Conservation (phyloP, 2,797 vertebrate species). For the Enteromius mattozi region DNA sequence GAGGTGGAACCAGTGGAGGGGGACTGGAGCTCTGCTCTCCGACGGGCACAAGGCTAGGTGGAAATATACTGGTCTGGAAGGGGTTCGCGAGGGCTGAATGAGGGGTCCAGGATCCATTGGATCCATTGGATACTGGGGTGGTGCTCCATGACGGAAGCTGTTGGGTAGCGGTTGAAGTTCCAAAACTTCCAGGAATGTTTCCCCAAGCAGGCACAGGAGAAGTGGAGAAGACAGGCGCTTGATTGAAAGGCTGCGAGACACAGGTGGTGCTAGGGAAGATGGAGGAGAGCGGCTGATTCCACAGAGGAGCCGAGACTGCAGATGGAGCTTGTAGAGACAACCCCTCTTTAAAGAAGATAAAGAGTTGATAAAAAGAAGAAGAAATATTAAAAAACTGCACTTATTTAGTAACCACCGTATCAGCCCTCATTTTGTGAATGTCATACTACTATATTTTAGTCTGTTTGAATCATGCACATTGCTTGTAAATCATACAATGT, state of each 20-base stretch:
- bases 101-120: slow-evolving; percentile 78
- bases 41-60: slow-evolving; percentile 63
- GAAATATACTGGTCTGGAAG: slow-evolving; percentile 81
- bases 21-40: slow-evolving; percentile 64
- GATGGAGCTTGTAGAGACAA: slow-evolving; percentile 61
- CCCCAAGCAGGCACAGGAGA: slow-evolving; percentile 79
- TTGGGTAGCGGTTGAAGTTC: slow-evolving; percentile 62
- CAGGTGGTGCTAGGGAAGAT: slow-evolving; percentile 49
- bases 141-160: slow-evolving; percentile 75
- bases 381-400: background rate
- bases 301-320: slow-evolving; percentile 40
- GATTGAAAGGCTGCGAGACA: slow-evolving; percentile 73
- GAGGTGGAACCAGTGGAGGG: slow-evolving; percentile 84
- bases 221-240: slow-evolving; percentile 75
- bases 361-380: slow-evolving; percentile 49
- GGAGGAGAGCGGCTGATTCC: slow-evolving; percentile 54
- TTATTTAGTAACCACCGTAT: no score
- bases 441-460: no score
- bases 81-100: slow-evolving; percentile 77
- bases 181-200: slow-evolving; percentile 68
- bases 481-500: no score
- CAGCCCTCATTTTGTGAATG: no score
- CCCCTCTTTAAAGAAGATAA: slow-evolving; percentile 73
- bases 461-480: no score
- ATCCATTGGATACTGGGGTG: slow-evolving; percentile 54